Evolutionary conservation across 1,140 invertebrate genomes (phyloP).

Genomic region (Steinernema feltiae): DNA sequence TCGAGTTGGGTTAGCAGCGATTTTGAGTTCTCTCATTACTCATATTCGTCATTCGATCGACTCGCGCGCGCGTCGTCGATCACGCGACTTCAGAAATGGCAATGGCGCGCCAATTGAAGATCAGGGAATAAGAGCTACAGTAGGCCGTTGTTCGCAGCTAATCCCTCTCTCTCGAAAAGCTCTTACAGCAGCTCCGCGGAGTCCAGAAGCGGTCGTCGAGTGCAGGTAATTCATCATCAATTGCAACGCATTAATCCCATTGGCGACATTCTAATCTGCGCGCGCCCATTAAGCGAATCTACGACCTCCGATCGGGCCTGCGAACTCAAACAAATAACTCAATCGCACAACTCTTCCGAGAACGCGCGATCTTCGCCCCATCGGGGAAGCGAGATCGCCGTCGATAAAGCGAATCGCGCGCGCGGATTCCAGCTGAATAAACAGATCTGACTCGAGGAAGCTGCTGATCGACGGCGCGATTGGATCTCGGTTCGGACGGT

Average conservation of each 20-base stretch:
- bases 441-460: background rate
- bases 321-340: background rate
- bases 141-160: background rate
- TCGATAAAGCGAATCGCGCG: background rate
- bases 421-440: conserved; percentile 11
- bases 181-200: background rate
- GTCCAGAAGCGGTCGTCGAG: background rate
- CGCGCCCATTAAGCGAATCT: conserved; percentile 7
- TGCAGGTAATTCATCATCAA: conserved; percentile 23
- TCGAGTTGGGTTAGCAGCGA: too few species aligned
- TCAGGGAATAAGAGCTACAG: background rate
- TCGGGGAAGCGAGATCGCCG: too few species aligned
- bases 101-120: too few species aligned
- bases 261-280: conserved; percentile 10
- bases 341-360: background rate
- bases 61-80: background rate
- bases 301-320: conserved; percentile 5
- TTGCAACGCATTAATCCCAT: conserved; percentile 16
- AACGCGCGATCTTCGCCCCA: too few species aligned
- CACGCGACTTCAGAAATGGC: background rate
- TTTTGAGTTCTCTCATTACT: too few species aligned
- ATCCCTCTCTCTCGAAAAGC: background rate
- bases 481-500: background rate
- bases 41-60: background rate
- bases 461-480: background rate